Evolutionary conservation across 2,888 invertebrate genomes (phyloP).

Genomic region (Cyrtodaria siliqua): DNA sequence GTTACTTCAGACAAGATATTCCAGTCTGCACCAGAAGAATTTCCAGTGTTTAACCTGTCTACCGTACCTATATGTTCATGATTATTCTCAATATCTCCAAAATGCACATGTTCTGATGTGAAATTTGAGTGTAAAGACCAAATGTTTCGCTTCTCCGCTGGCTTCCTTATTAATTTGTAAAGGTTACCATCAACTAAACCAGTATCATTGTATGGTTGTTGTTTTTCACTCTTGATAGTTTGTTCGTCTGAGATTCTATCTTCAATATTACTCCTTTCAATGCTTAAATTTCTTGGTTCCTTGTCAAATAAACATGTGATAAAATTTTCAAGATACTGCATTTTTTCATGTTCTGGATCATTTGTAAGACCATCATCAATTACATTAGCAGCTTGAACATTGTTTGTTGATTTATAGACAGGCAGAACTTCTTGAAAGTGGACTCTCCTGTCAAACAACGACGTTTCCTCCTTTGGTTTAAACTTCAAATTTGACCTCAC

Average conservation of each 20-base stretch:
- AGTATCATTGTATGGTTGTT: no score
- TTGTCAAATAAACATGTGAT: constrained; percentile 53
- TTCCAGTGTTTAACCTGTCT: no score
- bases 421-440: constrained; percentile 51
- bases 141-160: neutral
- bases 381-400: constrained; percentile 6
- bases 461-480: constrained; percentile 31
- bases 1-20: no score
- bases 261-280: neutral
- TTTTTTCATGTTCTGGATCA: constrained; percentile 34
- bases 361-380: neutral
- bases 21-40: no score
- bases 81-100: neutral
- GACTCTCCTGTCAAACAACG: constrained; percentile 29
- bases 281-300: constrained; percentile 45
- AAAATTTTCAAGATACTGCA: constrained; percentile 51
- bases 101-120: constrained; percentile 10
- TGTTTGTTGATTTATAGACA: constrained; percentile 46
- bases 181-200: no score
- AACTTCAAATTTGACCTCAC: constrained; percentile 39
- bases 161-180: no score
- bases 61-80: no score
- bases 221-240: no score
- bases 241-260: no score
- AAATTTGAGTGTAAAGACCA: constrained; percentile 7